Base-by-base conservation (phyloP, 2,888 invertebrate genomes). In the Rotaria socialis region DNA sequence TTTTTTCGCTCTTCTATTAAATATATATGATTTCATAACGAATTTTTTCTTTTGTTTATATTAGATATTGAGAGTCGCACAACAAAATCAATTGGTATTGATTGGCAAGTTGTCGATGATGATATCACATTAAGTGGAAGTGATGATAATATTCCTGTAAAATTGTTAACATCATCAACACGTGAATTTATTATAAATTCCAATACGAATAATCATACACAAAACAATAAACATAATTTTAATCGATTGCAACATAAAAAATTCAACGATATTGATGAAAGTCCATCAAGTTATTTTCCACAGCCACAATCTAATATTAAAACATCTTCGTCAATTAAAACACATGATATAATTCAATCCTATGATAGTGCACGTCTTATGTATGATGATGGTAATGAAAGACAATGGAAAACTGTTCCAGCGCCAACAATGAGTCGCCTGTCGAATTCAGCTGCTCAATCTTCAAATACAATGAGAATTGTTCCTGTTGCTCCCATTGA, bases 231-330 rank as follows among this genome's bases (percentile, higher is more conserved):
- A 43, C 75, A 80, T 2, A 4, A 43, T 35, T 5, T 67, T 10
- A 80, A 43, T 47, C 47, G n/a, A 19, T 43, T 43, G 5, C 47
- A 80, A 19, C 24, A 47, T 35, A 67, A 35, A 11, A 47, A 47
- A 47, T n/a, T 10, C 2, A 47, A 47, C 16, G 4, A 11, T n/a
- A 43, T 41, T 47, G 47, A 80, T 67, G 35, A 67, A 16, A 7
- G 5, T 67, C 19, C 67, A n/a, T 80, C 80, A n/a, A 80, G 80
- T 80, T 80, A 80, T 47, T 80, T 80, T 80, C 80, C 80, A 5
- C 22, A n/a, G 24, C 47, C 80, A 43, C 80, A 43, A 80, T n/a
- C n/a, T n/a, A 47, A 67, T 35, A 67, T 67, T 14, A 67, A 67
- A 19, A 67, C 5, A 67, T 19, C 67, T 35, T 67, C 67, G 35